Evolutionary conservation across 2,888 invertebrate species (phyloP), one percentile per base, ranked within the genome.

Genomic region (Epiblema foenella): DNA sequence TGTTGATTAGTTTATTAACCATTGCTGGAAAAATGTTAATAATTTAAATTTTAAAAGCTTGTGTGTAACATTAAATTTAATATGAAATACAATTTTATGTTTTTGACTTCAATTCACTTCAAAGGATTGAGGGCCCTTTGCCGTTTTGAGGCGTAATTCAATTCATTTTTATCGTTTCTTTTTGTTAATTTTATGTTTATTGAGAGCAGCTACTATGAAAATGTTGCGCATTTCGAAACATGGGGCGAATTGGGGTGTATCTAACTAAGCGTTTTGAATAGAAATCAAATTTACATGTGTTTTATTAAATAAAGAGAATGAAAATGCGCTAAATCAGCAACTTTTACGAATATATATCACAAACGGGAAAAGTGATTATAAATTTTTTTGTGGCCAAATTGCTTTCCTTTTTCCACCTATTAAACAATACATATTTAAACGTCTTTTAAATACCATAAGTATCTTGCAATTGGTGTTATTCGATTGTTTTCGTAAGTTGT

Each of bases 11-110:
- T 54, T 5, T 54, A 39, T 10, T 15, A 51, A 49, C 60, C 15
- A 24, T 52, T 29, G 18, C 49, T 51, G 42, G 42, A 18, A 39
- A 57, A 69, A 42, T 49, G 64, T 65, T 69, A 52, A 52, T 59
- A 58, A 64, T 69, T 64, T 33, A 42, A 65, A 52, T 39, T 58
- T 51, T 64, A 51, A 64, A 69, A 39, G 51, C 17, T 58, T 69
- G 46, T 51, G 39, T 49, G 62, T 37, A 46, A 56, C 46, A 54
- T 54, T 10, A 17, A 39, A 57, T n/a, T n/a, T n/a, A n/a, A 52
- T 54, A 9, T 59, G 29, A 56, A 65, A 57, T 46, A 57, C 57
- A 17, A 24, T 62, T 62, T 62, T 12, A 62, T 49, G 11, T 42
- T 42, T 42, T 29, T 29, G 24, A 46, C 24, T 29, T 59, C n/a